phyloP scores from a whole-genome alignment of 1,140 invertebrate genomes.

The Apocrypta bakeri region DNA sequence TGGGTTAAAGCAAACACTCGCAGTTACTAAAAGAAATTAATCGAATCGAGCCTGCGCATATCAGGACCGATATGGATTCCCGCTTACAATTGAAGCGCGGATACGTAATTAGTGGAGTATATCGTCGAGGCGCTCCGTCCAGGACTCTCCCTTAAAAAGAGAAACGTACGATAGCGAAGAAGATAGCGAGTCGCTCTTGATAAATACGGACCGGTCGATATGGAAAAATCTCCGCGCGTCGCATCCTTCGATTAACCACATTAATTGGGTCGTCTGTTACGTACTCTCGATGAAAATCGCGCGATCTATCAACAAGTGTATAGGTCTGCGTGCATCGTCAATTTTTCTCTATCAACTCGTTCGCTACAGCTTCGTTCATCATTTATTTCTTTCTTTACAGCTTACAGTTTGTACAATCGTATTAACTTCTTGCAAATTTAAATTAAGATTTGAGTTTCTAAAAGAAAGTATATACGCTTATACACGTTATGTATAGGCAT shows the following conservation, averaged over 20 bases:
- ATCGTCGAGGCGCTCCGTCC: not conserved
- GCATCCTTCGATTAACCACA: not conserved
- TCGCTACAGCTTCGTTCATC: not conserved
- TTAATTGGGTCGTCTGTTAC: not conserved
- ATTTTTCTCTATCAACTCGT: not conserved
- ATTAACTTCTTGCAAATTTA: not conserved
- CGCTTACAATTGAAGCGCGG: conserved; percentile 3
- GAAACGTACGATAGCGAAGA: not conserved
- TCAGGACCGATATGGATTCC: conserved; percentile 6
- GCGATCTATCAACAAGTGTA: not conserved
- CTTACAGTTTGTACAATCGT: not conserved
- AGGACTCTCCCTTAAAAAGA: too few species aligned
- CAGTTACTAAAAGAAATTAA: too few species aligned
- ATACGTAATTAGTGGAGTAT: conserved; percentile 26
- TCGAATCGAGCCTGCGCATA: not conserved
- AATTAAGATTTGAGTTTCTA: not conserved
- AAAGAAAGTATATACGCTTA: too few species aligned
- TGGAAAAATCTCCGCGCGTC: not conserved
- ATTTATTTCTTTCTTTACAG: not conserved
- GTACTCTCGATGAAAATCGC: conserved; percentile 3
- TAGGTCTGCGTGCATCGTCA: not conserved
- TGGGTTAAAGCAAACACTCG: too few species aligned
- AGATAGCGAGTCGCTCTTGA: not conserved
- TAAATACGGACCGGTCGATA: not conserved
- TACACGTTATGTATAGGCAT: too few species aligned